These are phyloP conservation scores for Eudasyphora cyanicolor DNA, from an alignment of 2,888 invertebrate species.

Conservation along the genomic window DNA sequence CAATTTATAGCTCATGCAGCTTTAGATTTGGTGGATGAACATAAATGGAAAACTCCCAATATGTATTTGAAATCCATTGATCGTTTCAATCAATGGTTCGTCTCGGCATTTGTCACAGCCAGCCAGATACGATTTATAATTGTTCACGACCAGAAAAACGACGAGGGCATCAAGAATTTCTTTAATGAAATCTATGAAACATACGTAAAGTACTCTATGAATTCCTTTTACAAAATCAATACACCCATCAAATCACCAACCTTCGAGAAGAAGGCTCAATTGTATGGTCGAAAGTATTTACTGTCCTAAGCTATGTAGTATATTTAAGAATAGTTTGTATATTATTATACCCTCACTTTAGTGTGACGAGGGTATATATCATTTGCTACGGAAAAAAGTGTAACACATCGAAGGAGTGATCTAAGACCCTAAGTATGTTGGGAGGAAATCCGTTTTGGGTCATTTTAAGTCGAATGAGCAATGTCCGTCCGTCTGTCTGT, in stretches of 20 bases:
- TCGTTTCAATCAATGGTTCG: constrained; percentile 99
- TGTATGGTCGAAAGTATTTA: constrained; percentile 92
- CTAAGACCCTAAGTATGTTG: too few relatives aligned
- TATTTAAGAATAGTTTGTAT: background rate
- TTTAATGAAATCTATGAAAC: constrained; percentile 98
- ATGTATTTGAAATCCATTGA: constrained; percentile 98
- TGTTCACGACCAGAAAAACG: constrained; percentile 97
- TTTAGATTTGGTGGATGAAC: constrained; percentile 97
- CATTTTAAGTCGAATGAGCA: too few relatives aligned
- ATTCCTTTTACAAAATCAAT: constrained; percentile 98
- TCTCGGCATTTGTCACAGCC: constrained; percentile 98
- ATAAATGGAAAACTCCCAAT: constrained; percentile 96
- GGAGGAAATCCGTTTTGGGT: too few relatives aligned
- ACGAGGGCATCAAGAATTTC: constrained; percentile 98
- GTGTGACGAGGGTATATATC: too few relatives aligned
- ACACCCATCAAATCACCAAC: constrained; percentile 93
- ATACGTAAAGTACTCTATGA: constrained; percentile 96
- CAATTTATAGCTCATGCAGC: constrained; percentile 99
- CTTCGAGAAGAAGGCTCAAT: constrained; percentile 96
- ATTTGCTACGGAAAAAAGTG: too few relatives aligned
- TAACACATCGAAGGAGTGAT: too few relatives aligned
- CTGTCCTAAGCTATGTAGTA: constrained; percentile 81
- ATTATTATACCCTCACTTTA: too few relatives aligned
- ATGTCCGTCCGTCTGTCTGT: too few relatives aligned
- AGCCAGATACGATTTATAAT: constrained; percentile 97